Evolutionary conservation across 2,888 invertebrate species (phyloP).

Genomic region (Globia sparganii): DNA sequence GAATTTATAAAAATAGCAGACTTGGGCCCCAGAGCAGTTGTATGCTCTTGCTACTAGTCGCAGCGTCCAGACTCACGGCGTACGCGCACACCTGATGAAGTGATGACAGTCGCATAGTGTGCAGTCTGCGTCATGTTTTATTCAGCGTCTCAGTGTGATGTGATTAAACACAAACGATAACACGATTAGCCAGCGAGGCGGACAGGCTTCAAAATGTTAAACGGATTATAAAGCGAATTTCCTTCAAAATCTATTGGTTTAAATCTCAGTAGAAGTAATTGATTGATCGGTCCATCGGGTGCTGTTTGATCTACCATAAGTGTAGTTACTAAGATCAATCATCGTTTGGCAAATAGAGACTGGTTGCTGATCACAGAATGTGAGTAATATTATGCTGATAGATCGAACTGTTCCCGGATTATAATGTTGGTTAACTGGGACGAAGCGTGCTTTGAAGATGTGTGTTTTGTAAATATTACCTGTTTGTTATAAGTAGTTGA

Average conservation of each 20-base stretch:
- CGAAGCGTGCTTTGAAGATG: background rate
- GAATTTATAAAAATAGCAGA: too few relatives aligned
- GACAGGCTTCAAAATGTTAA: constrained; percentile 4
- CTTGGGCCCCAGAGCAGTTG: too few relatives aligned
- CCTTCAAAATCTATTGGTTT: constrained; percentile 4
- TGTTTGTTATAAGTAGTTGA: constrained; percentile 28
- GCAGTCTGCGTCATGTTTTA: background rate
- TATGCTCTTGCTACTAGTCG: background rate
- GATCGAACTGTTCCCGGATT: constrained; percentile 22
- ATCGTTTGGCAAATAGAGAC: constrained; percentile 30
- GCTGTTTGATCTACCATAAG: constrained; percentile 23
- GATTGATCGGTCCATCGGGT: constrained; percentile 38
- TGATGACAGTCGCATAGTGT: too few relatives aligned
- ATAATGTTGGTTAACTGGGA: constrained; percentile 2
- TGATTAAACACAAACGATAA: background rate
- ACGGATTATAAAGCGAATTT: background rate
- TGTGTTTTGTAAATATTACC: constrained; percentile 26
- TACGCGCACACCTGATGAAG: too few relatives aligned
- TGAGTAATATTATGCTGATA: constrained; percentile 34
- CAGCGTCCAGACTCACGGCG: background rate
- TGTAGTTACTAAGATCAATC: constrained; percentile 46
- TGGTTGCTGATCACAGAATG: background rate
- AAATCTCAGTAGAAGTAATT: constrained; percentile 14
- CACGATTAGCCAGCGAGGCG: background rate
- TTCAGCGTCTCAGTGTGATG: background rate